Evolutionary conservation across 2,888 invertebrate genomes (phyloP).

Genomic region (Mythimna vitellina): DNA sequence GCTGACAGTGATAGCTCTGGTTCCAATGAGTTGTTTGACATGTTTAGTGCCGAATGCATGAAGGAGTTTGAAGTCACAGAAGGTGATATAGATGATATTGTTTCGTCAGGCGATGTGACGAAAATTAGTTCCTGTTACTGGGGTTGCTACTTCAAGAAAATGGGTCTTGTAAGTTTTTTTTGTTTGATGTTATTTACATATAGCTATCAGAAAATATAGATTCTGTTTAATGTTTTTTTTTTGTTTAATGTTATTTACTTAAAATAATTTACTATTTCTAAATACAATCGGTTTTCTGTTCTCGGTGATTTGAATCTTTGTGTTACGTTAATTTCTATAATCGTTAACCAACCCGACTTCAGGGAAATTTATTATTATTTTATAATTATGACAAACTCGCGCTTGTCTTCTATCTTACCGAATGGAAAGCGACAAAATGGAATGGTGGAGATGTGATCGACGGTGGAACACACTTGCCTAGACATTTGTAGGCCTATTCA

Average conservation of each 20-base stretch:
- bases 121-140: slow-evolving; percentile 12
- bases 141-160: slow-evolving; percentile 11
- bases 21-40: not conserved
- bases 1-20: not conserved
- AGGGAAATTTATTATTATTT: too few relatives aligned
- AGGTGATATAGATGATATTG: not conserved
- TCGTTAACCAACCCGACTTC: not conserved
- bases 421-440: too few relatives aligned
- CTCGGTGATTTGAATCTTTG: not conserved
- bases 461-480: too few relatives aligned
- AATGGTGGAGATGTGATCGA: too few relatives aligned
- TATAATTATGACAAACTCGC: too few relatives aligned
- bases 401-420: too few relatives aligned
- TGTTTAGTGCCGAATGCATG: not conserved
- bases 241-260: not conserved
- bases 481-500: too few relatives aligned
- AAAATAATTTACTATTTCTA: not conserved
- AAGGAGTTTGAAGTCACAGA: not conserved
- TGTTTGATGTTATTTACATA: not conserved
- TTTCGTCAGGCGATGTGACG: not conserved
- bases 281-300: not conserved
- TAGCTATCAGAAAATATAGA: too few relatives aligned
- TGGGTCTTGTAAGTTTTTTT: slow-evolving; percentile 14
- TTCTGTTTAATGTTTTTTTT: too few relatives aligned
- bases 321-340: not conserved